These are phyloP conservation scores for Acrossocheilus fasciatus DNA, from an alignment of 2,797 vertebrate species.

Conservation along the genomic window DNA sequence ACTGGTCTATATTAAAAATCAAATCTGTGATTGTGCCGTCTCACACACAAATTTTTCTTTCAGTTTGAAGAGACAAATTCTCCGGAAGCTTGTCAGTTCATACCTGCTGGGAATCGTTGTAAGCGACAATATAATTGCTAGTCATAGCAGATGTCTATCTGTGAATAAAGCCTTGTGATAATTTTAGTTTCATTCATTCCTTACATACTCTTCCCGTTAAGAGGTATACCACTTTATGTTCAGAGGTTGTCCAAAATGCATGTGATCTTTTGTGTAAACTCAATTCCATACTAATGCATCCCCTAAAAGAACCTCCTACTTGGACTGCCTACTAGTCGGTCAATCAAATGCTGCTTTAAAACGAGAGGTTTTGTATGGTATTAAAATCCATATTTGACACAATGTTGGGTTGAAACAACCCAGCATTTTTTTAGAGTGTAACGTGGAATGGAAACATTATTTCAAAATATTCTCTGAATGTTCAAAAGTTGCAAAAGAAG, in stretches of 20 bases:
- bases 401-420: not conserved
- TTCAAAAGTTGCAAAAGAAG: too few relatives aligned
- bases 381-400: not conserved
- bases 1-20: not conserved
- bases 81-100: constrained; percentile 27
- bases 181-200: not conserved
- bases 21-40: not conserved
- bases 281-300: not conserved
- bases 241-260: not conserved
- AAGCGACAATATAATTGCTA: constrained; percentile 23
- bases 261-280: not conserved
- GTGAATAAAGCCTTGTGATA: constrained; percentile 11
- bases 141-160: constrained; percentile 2
- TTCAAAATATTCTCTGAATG: too few relatives aligned
- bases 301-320: not conserved
- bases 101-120: not conserved
- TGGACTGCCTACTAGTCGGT: not conserved
- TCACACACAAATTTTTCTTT: not conserved
- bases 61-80: constrained; percentile 12
- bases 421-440: too few relatives aligned
- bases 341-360: not conserved
- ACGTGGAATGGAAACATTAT: too few relatives aligned
- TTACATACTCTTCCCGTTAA: not conserved
- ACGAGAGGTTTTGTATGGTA: not conserved
- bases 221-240: not conserved